A percentile compares a stretch with the other conserved stretches of the same genome.
These are phyloP conservation scores for Seira musarum DNA, from an alignment of 2,888 invertebrate species.

Conservation along the genomic window DNA sequence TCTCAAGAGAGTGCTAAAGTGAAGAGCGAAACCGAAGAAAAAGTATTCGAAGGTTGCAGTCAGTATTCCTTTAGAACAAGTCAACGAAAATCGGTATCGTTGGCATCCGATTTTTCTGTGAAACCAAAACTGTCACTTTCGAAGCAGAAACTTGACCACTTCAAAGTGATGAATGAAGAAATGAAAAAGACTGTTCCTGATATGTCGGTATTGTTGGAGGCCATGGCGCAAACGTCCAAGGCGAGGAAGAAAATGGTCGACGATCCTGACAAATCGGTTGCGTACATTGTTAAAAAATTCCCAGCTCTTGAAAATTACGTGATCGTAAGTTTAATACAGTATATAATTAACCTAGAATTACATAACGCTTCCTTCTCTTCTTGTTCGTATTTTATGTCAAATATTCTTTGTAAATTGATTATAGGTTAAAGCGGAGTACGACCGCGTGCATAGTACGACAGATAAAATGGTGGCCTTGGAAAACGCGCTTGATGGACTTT, in stretches of 20 bases:
- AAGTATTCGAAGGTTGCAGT: no score
- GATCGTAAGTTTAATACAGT: conserved; percentile 8
- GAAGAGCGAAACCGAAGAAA: no score
- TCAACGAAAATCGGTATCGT: no score
- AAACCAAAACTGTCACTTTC: no score
- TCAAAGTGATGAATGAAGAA: conserved; percentile 10
- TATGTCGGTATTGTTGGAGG: background rate
- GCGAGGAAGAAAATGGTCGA: background rate
- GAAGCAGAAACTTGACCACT: background rate
- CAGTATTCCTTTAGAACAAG: no score
- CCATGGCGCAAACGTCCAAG: conserved; percentile 3
- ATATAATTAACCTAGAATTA: background rate
- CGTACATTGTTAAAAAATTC: background rate
- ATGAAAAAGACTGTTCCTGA: conserved; percentile 13
- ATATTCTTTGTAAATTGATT: background rate
- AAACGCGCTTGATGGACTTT: no score
- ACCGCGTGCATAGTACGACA: background rate
- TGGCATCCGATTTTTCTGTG: no score
- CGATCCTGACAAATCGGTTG: background rate
- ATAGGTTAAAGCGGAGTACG: conserved; percentile 32
- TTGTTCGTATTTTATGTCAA: no score
- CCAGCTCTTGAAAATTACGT: conserved; percentile 15
- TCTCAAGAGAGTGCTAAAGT: no score
- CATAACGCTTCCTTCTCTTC: no score
- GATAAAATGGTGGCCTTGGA: background rate